Evolutionary conservation across 2,113 vertebrate genomes (phyloP).

Genomic region (Dasyurus viverrinus): DNA sequence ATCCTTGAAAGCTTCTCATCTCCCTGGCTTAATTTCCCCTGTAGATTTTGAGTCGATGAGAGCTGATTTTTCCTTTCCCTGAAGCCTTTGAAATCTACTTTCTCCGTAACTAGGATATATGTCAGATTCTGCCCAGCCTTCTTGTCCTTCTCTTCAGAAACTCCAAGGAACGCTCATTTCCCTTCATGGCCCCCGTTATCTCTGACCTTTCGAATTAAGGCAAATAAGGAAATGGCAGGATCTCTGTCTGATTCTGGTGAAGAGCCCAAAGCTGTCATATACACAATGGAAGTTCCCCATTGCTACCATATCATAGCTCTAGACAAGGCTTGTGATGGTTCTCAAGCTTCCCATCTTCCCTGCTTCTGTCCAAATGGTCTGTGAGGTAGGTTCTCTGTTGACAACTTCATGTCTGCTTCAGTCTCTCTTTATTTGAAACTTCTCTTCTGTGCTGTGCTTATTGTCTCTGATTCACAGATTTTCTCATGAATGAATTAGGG

Average conservation of each 20-base stretch:
- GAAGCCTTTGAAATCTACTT: not conserved
- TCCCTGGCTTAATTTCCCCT: not conserved
- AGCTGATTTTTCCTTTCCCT: not conserved
- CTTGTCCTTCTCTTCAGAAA: not conserved
- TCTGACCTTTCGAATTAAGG: not conserved
- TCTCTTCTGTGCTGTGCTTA: not conserved
- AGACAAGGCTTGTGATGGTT: not conserved
- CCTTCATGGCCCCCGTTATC: not conserved
- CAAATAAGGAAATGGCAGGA: not conserved
- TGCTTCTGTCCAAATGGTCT: not conserved
- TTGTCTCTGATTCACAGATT: not conserved
- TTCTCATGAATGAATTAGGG: not conserved
- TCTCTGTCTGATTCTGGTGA: not conserved
- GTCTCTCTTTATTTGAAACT: not conserved
- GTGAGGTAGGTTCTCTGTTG: not conserved
- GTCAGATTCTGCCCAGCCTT: not conserved
- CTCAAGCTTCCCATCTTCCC: not conserved
- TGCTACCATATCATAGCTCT: not conserved
- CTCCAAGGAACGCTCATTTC: not conserved
- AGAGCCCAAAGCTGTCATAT: not conserved
- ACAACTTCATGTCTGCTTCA: not conserved
- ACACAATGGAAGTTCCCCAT: not conserved
- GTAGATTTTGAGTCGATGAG: not conserved
- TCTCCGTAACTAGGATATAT: not conserved
- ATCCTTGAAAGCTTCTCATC: not conserved